Evolutionary conservation across 2,797 vertebrate genomes (phyloP).

Genomic region (Nyctalus aviator): DNA sequence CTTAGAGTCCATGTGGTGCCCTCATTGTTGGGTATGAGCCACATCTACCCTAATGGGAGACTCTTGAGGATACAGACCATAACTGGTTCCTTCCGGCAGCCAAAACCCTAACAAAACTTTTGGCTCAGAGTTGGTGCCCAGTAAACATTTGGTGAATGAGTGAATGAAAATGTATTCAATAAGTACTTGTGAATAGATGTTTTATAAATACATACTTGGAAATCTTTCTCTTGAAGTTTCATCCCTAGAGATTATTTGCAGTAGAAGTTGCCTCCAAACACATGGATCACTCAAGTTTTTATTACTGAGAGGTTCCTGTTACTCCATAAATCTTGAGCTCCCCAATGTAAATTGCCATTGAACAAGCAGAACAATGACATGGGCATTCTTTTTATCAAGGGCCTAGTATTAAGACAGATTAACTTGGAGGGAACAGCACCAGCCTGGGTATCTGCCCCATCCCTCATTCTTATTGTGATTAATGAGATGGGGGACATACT

Average conservation of each 20-base stretch:
- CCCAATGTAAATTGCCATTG: constrained; percentile 76
- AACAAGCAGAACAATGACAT: constrained; percentile 75
- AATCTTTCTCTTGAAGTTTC: constrained; percentile 78
- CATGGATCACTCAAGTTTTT: constrained; percentile 83
- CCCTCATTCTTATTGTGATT: constrained; percentile 86
- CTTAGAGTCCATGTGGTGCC: not conserved
- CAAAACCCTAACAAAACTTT: not conserved
- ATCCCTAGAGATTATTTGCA: constrained; percentile 76
- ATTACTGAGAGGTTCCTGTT: constrained; percentile 82
- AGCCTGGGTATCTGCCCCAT: constrained; percentile 82
- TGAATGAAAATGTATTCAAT: constrained; percentile 38
- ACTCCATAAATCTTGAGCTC: constrained; percentile 79
- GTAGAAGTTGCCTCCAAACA: constrained; percentile 38
- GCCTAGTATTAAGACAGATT: constrained; percentile 86
- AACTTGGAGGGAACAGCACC: constrained; percentile 81
- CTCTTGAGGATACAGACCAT: not conserved
- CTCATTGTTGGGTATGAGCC: not conserved
- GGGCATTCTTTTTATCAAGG: constrained; percentile 80
- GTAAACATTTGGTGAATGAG: constrained; percentile 17
- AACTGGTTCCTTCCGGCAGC: not conserved
- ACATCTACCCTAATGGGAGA: not conserved
- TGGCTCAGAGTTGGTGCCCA: not conserved
- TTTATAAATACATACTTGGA: constrained; percentile 52
- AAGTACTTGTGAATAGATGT: not conserved
- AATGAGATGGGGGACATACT: constrained; percentile 82